These are phyloP conservation scores for Buphagus erythrorhynchus DNA, from an alignment of 2,797 vertebrate species.

Conservation along the genomic window DNA sequence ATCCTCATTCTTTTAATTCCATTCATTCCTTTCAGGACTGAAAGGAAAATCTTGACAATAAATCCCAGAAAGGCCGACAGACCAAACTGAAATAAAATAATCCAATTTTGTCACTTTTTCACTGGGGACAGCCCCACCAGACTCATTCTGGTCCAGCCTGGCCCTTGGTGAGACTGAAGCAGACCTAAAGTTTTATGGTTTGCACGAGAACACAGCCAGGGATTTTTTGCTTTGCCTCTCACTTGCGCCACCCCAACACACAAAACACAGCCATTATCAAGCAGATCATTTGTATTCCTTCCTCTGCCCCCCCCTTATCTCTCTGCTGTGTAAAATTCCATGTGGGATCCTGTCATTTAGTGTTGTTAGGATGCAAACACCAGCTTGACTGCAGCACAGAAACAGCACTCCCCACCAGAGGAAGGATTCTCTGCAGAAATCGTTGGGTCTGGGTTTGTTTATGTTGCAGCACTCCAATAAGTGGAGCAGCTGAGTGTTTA, in stretches of 20 bases:
- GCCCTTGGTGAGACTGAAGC: not conserved
- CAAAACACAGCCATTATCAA: not conserved
- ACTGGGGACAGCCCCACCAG: not conserved
- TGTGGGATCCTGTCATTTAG: constrained; percentile 66
- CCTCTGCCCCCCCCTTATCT: constrained; percentile 10
- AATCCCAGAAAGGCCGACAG: not conserved
- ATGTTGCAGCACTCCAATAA: constrained; percentile 68
- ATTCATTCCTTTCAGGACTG: not conserved
- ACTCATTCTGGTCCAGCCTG: not conserved
- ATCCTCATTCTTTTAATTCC: not conserved
- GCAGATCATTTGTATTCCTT: constrained; percentile 21
- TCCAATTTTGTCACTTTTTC: not conserved
- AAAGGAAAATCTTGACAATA: not conserved
- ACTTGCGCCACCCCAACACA: not conserved
- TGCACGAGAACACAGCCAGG: not conserved
- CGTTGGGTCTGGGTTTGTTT: constrained; percentile 75
- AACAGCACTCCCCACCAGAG: constrained; percentile 56
- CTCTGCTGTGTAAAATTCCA: not conserved
- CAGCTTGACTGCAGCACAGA: constrained; percentile 68
- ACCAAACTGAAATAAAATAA: not conserved
- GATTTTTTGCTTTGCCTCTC: not conserved
- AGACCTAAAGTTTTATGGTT: not conserved
- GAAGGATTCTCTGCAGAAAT: constrained; percentile 72
- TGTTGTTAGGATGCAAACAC: constrained; percentile 55
- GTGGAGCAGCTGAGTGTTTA: constrained; percentile 80